Conservation (phyloP, 2,113 vertebrate species). For the Alethe castanea region DNA sequence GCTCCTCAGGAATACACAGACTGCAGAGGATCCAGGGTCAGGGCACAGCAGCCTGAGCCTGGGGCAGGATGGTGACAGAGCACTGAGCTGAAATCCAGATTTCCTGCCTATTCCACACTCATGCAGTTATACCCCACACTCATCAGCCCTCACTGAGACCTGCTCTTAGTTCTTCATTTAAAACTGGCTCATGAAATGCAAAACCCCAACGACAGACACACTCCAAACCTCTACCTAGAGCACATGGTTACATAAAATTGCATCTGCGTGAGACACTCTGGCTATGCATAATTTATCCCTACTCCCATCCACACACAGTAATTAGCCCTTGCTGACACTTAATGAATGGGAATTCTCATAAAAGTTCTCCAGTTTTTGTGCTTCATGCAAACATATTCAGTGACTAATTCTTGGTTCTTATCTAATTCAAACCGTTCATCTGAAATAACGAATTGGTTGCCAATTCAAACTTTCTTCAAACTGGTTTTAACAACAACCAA, state of each 20-base stretch:
- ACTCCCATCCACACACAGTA: neutral
- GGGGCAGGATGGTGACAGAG: neutral
- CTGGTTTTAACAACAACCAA: neutral
- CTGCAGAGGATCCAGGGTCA: neutral
- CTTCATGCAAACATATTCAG: neutral
- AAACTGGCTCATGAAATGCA: neutral
- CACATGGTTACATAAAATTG: neutral
- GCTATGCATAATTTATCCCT: neutral
- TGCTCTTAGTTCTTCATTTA: neutral
- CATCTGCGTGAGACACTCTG: neutral
- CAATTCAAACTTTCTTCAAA: neutral
- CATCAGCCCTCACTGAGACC: neutral
- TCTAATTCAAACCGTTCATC: neutral
- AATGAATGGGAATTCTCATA: neutral
- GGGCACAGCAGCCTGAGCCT: neutral
- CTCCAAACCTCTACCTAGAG: neutral
- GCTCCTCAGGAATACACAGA: fast-evolving
- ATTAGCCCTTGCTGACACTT: neutral
- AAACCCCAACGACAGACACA: neutral
- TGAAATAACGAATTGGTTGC: neutral
- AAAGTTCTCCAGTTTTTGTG: neutral
- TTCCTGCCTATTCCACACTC: neutral
- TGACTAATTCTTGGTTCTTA: neutral
- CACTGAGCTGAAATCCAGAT: neutral
- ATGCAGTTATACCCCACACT: fast-evolving